Conservation (phyloP, 2,113 vertebrate genomes). For the Melanotaenia duboulayi region DNA sequence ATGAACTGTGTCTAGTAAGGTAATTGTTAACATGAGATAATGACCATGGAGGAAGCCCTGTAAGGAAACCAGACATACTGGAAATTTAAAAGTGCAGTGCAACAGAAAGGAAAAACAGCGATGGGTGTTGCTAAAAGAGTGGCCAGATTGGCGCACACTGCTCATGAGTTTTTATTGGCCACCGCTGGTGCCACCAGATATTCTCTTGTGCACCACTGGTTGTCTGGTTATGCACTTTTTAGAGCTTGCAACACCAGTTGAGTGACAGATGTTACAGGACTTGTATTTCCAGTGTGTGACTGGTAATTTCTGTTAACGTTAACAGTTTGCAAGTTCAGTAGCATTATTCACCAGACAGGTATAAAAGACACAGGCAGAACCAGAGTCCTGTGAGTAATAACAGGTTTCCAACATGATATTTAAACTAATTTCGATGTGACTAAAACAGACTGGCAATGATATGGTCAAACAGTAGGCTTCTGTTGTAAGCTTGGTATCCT, state of each 20-base stretch:
- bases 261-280: slow-evolving; percentile 49
- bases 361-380: slow-evolving; percentile 9
- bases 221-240: slow-evolving; percentile 44
- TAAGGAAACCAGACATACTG: slow-evolving; percentile 34
- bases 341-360: background rate
- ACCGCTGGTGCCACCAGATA: slow-evolving; percentile 32
- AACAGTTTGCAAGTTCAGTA: slow-evolving; percentile 4
- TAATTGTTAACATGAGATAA: slow-evolving; percentile 48
- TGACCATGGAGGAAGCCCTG: slow-evolving; percentile 18
- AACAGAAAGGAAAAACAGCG: slow-evolving; percentile 28
- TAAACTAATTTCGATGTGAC: slow-evolving; percentile 51
- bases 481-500: slow-evolving; percentile 8
- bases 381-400: slow-evolving; percentile 31
- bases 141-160: slow-evolving; percentile 31
- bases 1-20: slow-evolving; percentile 44
- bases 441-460: slow-evolving; percentile 33
- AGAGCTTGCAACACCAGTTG: slow-evolving; percentile 60
- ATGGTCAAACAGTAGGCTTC: slow-evolving; percentile 14
- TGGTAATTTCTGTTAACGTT: slow-evolving; percentile 8
- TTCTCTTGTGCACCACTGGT: slow-evolving; percentile 14
- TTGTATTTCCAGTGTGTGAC: slow-evolving; percentile 51
- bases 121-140: slow-evolving; percentile 23
- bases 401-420: slow-evolving; percentile 37
- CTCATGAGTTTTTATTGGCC: slow-evolving; percentile 39
- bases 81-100: slow-evolving; percentile 40